These are phyloP conservation scores for Drosophila seclusa DNA, from an alignment of 2,888 invertebrate species.

Conservation along the genomic window DNA sequence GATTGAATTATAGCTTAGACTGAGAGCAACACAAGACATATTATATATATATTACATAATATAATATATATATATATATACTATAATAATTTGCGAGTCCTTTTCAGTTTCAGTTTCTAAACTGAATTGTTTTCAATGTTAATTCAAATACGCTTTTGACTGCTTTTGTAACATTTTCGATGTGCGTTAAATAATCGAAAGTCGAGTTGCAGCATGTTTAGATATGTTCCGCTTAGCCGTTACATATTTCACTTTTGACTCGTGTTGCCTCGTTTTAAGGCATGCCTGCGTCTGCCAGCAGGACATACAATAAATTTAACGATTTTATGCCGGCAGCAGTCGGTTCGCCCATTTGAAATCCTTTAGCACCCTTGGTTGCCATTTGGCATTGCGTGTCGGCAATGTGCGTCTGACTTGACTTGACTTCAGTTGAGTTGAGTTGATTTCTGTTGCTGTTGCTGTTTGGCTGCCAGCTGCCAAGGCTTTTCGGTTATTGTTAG, in stretches of 20 bases:
- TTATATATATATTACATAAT: neutral
- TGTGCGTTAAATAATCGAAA: neutral
- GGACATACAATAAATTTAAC: slow-evolving; percentile 68
- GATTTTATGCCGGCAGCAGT: slow-evolving; percentile 70
- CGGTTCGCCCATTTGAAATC: slow-evolving; percentile 59
- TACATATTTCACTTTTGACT: slow-evolving; percentile 49
- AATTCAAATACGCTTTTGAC: neutral
- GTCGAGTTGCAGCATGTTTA: neutral
- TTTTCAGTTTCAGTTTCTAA: neutral
- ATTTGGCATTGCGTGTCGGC: slow-evolving; percentile 60
- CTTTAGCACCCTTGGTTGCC: slow-evolving; percentile 55
- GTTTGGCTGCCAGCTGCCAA: slow-evolving; percentile 50
- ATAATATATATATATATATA: neutral
- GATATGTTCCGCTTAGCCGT: slow-evolving; percentile 30
- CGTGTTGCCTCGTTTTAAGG: slow-evolving; percentile 1
- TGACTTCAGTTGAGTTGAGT: slow-evolving; percentile 20
- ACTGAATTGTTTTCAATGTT: neutral
- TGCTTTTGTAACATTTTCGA: neutral
- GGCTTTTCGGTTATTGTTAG: slow-evolving; percentile 52
- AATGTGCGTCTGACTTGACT: slow-evolving; percentile 44
- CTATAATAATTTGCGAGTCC: neutral
- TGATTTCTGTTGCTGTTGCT: slow-evolving; percentile 6
- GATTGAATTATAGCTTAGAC: neutral
- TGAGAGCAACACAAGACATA: neutral
- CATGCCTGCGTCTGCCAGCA: neutral